phyloP scores from a whole-genome alignment of 1,140 invertebrate species.

The Caenorhabditis elegans region DNA sequence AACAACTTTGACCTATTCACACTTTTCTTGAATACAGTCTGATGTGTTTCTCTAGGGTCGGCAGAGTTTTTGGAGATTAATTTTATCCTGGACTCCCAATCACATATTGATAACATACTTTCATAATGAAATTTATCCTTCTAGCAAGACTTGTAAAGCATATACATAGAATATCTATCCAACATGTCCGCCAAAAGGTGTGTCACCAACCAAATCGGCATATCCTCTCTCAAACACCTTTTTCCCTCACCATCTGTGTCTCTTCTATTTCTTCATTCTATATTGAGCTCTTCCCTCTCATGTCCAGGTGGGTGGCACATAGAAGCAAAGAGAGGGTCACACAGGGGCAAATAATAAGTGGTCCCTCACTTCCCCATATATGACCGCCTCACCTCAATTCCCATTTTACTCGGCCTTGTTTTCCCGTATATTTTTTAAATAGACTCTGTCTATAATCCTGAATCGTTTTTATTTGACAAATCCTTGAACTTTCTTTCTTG shows the following conservation, averaged over 20 bases:
- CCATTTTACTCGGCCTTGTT: neutral
- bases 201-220: neutral
- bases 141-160: too few relatives aligned
- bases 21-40: too few relatives aligned
- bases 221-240: slow-evolving; percentile 8
- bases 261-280: neutral
- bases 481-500: neutral
- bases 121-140: too few relatives aligned
- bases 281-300: neutral
- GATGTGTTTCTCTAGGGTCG: too few relatives aligned
- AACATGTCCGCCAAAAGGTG: slow-evolving; percentile 1
- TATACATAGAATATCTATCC: too few relatives aligned
- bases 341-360: slow-evolving; percentile 26
- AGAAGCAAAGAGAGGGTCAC: slow-evolving; percentile 13
- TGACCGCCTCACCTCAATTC: neutral
- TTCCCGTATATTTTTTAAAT: neutral
- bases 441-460: too few relatives aligned
- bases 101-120: too few relatives aligned
- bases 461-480: neutral
- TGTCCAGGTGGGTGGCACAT: slow-evolving; percentile 25
- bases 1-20: too few relatives aligned
- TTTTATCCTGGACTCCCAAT: too few relatives aligned
- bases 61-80: too few relatives aligned
- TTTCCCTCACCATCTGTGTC: neutral
- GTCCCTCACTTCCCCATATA: too few relatives aligned